These are phyloP conservation scores for Pachyrhynchus sulphureomaculatus DNA, from an alignment of 1,140 invertebrate species.

Conservation along the genomic window DNA sequence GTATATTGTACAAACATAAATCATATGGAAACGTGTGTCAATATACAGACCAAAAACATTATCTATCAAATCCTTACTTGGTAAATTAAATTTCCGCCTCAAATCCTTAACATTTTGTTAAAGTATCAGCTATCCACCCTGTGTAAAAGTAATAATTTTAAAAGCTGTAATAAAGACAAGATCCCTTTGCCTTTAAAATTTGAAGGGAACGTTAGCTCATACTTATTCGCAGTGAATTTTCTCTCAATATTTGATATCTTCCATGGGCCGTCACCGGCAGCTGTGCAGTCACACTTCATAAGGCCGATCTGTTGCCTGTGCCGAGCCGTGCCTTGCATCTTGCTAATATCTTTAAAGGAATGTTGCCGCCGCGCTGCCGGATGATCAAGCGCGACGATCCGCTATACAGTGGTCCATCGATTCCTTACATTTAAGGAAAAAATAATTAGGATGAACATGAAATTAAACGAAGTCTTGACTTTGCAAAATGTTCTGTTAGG, in stretches of 20 bases:
- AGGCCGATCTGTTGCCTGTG: slow-evolving; percentile 37
- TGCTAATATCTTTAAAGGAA: slow-evolving; percentile 42
- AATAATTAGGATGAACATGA: too few species aligned
- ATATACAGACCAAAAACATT: too few species aligned
- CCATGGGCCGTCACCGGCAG: slow-evolving; percentile 44
- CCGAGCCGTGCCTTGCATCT: slow-evolving; percentile 35
- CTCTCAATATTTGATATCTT: slow-evolving; percentile 48
- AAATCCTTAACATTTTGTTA: too few species aligned
- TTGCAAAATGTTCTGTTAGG: too few species aligned
- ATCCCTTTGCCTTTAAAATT: slow-evolving; percentile 14
- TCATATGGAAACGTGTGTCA: too few species aligned
- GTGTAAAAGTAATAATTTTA: slow-evolving; percentile 28
- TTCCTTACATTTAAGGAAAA: too few species aligned
- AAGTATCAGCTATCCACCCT: slow-evolving; percentile 13
- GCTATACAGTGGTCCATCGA: background rate
- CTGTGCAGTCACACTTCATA: slow-evolving; percentile 49
- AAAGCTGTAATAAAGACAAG: slow-evolving; percentile 25
- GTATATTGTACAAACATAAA: too few species aligned
- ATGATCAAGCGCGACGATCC: slow-evolving; percentile 35
- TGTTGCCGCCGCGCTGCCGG: slow-evolving; percentile 11
- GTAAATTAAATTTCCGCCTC: too few species aligned
- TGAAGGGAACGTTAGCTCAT: slow-evolving; percentile 19
- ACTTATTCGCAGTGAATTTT: slow-evolving; percentile 30
- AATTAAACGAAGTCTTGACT: too few species aligned
- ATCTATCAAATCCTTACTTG: too few species aligned